Evolutionary conservation across 2,113 vertebrate genomes (phyloP), one percentile per base, ranked within the genome.

Genomic region (Podiceps cristatus): DNA sequence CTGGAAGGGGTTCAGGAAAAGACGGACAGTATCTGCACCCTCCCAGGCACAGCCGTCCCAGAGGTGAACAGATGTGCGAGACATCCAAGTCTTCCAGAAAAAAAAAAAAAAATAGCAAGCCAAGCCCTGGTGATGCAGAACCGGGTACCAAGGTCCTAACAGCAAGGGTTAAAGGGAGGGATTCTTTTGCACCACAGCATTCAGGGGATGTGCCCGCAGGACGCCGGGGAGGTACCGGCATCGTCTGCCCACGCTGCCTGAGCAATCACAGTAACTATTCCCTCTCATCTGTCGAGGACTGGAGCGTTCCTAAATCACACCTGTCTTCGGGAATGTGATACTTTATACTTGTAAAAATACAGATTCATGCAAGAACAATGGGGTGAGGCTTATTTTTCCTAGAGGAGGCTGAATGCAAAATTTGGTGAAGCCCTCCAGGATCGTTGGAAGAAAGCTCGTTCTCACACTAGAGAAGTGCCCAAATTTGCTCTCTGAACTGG

Each of bases 11-110:
- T 83, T 88, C 75, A 90, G 95, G 85, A 77, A 64, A 4, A 90
- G 86, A 81, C 11, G 37, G 94, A 84, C 79, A 64, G 84, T 88
- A 80, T 94, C 88, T 96, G 76, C 95, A 94, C 88, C 82, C 83
- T 95, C 90, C 86, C 78, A 29, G 88, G 93, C 4, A 1, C 71
- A 83, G 88, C 72, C 89, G 60, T 94, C 96, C 94, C 97, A 92
- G 89, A 96, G 97, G 63, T 91, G 96, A 53, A 55, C 86, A 64
- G 50, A 78, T 91, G 76, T 73, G 33, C 50, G 60, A 74, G 83
- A 67, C 31, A 31, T 45, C 81, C 29, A 11, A 14, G 11, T 69
- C 89, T 63, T 73, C 88, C 75, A 67, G 44, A 49, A 31, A n/a
- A 31, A 19, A 53, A 60, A 81, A 67, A 1, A 52, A 66, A 10